phyloP scores from a whole-genome alignment of 2,888 invertebrate species.

The Arge pagana region DNA sequence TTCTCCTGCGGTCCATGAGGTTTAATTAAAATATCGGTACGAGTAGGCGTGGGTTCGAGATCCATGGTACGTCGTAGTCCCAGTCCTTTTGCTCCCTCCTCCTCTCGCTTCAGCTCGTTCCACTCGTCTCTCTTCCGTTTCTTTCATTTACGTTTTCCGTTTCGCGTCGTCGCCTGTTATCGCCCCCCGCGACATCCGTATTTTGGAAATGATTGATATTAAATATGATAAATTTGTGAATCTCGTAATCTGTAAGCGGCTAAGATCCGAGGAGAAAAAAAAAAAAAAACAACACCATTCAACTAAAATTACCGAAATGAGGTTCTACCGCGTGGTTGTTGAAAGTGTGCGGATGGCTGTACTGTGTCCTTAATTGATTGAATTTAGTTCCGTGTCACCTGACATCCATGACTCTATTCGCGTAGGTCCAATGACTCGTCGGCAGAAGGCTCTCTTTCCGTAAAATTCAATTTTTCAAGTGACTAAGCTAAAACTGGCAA shows the following conservation, averaged over 20 bases:
- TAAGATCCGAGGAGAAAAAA: no score
- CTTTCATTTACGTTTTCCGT: neutral
- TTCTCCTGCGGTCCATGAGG: conserved; percentile 52
- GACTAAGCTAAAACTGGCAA: conserved; percentile 27
- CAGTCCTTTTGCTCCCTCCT: neutral
- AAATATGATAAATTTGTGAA: no score
- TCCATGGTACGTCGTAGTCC: conserved; percentile 4
- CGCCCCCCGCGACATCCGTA: no score
- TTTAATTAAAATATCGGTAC: conserved; percentile 60
- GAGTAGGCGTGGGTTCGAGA: conserved; percentile 58
- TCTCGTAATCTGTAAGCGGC: no score
- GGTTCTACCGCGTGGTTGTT: no score
- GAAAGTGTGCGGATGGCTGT: no score
- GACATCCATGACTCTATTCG: conserved; percentile 13
- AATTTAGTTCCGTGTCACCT: conserved; percentile 19
- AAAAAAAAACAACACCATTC: no score
- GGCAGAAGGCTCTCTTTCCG: conserved; percentile 22
- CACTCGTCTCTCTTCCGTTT: neutral
- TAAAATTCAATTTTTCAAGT: conserved; percentile 37
- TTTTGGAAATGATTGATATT: no score
- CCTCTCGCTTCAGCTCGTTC: neutral
- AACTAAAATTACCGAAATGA: no score
- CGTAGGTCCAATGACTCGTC: conserved; percentile 10
- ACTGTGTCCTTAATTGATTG: conserved; percentile 18
- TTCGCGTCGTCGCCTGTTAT: neutral